Base-by-base conservation (phyloP, 2,797 vertebrate genomes). In the Sebastes iracundus region DNA sequence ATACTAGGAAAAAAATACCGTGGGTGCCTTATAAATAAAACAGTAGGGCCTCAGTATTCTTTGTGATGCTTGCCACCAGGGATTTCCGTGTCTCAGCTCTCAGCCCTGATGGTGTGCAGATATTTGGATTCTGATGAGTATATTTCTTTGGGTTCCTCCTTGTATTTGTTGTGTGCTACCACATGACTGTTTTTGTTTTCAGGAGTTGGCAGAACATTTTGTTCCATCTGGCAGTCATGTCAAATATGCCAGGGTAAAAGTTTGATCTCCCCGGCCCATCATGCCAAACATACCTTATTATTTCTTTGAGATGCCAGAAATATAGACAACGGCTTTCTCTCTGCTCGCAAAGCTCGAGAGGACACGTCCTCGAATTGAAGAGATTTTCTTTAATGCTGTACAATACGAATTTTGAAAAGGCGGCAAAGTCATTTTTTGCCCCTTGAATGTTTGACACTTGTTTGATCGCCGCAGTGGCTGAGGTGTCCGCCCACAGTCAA, bases 21-120 rank as follows among this genome's bases (percentile, higher is more conserved):
- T 88, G 79, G 89, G 86, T 93, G 81, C 80, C 87, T 88, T 84
- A 92, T 93, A 90, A 92, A 94, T 94, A 93, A 92, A 93, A 91
- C 90, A 93, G 77, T 16, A 87, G 68, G 80, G 66, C 85, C 65
- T 92, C 85, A 53, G 77, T 74, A 70, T 92, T 90, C 76, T 86
- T 87, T 92, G 81, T 87, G 88, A 88, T 87, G 79, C 74, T 77
- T 91, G 77, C 90, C 91, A 89, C 88, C 66, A 46, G 90, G 91
- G 89, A 90, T 87, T 93, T 92, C 61, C 69, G 27, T 77, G 80
- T 85, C 84, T 90, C 62, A 18, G 79, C 87, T 89, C 77, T 79
- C 75, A 86, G 81, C 61, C 82, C 76, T 72, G 76, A 83, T 86
- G 80, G 84, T 73, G 79, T 77, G 76, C 84, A 83, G 89, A 89